Conservation (phyloP, 1,140 invertebrate species). For the Hydropsyche tenuis region DNA sequence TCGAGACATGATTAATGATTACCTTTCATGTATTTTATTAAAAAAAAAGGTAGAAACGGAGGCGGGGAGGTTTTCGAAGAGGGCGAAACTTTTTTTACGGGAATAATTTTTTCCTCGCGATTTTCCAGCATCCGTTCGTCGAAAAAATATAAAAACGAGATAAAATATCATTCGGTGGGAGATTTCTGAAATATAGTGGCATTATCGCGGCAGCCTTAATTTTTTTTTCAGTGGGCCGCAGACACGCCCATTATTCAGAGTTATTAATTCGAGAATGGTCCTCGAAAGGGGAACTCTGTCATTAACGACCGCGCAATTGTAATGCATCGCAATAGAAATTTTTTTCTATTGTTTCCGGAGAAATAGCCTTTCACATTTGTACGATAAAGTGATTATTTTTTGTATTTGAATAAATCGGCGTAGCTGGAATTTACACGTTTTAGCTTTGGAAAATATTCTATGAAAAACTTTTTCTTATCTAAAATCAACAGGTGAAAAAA, state of each 20-base stretch:
- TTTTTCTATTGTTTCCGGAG: neutral
- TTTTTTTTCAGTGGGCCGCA: constrained; percentile 16
- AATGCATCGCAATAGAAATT: constrained; percentile 3
- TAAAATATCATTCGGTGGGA: constrained; percentile 30
- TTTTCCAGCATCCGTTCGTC: constrained; percentile 29
- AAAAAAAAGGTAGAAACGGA: constrained; percentile 13
- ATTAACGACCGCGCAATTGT: constrained; percentile 17
- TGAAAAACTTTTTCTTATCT: no score
- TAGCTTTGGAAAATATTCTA: no score
- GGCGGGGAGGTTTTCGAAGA: neutral
- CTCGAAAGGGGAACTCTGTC: constrained; percentile 16
- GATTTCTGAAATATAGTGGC: constrained; percentile 36
- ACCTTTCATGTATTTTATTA: constrained; percentile 37
- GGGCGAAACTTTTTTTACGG: constrained; percentile 23
- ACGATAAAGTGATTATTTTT: no score
- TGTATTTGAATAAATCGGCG: no score
- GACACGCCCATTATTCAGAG: constrained; percentile 26
- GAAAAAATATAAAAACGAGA: constrained; percentile 7
- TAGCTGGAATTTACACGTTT: no score
- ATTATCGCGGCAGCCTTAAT: constrained; percentile 34
- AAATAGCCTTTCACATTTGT: no score
- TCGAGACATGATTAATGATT: constrained; percentile 36
- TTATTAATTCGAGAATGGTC: constrained; percentile 34
- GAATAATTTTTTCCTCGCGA: constrained; percentile 13
- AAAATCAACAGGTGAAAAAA: no score